Conservation (phyloP, 2,888 invertebrate species). For the Leucoma salicis region DNA sequence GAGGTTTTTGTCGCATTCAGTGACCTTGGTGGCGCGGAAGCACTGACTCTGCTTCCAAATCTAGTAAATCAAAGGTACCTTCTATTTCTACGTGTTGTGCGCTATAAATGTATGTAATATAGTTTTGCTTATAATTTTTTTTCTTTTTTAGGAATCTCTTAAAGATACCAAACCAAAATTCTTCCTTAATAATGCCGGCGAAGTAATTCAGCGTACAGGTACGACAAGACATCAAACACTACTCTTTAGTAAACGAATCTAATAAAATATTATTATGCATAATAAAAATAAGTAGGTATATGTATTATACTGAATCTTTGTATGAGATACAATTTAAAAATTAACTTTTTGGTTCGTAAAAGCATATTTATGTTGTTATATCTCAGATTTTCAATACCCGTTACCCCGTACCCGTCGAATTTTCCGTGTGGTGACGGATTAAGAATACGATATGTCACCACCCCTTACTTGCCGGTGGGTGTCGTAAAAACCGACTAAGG, state of each 20-base stretch:
- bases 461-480: too few species aligned
- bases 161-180: constrained; percentile 75
- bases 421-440: too few species aligned
- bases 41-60: constrained; percentile 80
- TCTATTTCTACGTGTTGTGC: not conserved
- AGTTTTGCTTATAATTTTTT: not conserved
- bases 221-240: constrained; percentile 16
- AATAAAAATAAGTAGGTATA: too few species aligned
- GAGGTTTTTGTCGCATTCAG: constrained; percentile 83
- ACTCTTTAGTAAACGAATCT: not conserved
- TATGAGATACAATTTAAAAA: too few species aligned
- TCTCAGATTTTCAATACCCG: too few species aligned
- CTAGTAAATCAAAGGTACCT: constrained; percentile 74
- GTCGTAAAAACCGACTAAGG: too few species aligned
- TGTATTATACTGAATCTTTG: too few species aligned
- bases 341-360: too few species aligned
- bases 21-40: constrained; percentile 83
- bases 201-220: constrained; percentile 76
- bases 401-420: too few species aligned
- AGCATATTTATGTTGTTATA: too few species aligned
- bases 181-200: constrained; percentile 77
- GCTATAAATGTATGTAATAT: not conserved
- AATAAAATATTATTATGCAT: too few species aligned
- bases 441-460: too few species aligned
- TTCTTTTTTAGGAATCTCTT: constrained; percentile 60